These are phyloP conservation scores for Trachelus tabidus DNA, from an alignment of 2,888 invertebrate species.

Conservation along the genomic window DNA sequence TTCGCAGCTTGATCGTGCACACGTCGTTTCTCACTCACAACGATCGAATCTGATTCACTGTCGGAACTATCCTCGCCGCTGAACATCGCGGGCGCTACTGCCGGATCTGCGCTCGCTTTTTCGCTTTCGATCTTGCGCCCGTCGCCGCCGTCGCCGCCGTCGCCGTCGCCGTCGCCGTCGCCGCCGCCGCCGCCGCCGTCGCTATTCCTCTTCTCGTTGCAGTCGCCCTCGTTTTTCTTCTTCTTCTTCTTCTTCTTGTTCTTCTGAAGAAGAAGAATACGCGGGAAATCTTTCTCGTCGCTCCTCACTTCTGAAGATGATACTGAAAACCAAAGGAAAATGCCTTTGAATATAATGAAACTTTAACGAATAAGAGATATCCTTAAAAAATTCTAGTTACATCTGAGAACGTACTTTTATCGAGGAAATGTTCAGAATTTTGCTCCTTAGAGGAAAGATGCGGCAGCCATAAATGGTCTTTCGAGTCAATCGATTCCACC, in stretches of 20 bases:
- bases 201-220: conserved; percentile 14
- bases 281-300: neutral
- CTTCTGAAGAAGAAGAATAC: neutral
- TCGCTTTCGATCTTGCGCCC: conserved; percentile 21
- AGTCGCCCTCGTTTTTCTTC: neutral
- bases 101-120: conserved; percentile 26
- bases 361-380: too few species aligned
- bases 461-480: too few species aligned
- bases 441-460: too few species aligned
- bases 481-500: too few species aligned
- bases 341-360: too few species aligned
- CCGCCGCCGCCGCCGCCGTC: neutral
- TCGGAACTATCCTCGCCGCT: conserved; percentile 56
- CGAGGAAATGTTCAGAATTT: too few species aligned
- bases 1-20: too few species aligned
- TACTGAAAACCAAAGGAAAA: too few species aligned
- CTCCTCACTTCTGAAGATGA: neutral
- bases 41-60: conserved; percentile 43
- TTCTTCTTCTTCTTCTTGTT: neutral
- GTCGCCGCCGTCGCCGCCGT: neutral
- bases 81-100: conserved; percentile 58
- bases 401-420: too few species aligned
- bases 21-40: neutral
- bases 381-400: too few species aligned
- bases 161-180: too few species aligned